phyloP scores from a whole-genome alignment of 2,113 vertebrate genomes.

The Gambusia affinis region DNA sequence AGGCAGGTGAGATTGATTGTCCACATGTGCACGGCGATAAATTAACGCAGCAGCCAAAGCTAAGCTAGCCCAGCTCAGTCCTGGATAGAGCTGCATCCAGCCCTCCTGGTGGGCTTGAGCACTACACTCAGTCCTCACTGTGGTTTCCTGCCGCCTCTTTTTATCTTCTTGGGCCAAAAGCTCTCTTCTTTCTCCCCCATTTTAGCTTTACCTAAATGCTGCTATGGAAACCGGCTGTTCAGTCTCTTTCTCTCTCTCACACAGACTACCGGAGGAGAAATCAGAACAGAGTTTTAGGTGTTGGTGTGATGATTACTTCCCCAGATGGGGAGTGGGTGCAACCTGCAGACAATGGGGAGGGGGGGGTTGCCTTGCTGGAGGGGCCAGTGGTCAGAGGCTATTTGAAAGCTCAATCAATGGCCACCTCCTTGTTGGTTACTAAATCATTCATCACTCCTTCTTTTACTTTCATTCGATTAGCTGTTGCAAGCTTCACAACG shows the following conservation, averaged over 20 bases:
- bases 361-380: slow-evolving; percentile 74
- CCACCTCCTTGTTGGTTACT: slow-evolving; percentile 83
- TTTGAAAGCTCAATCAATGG: slow-evolving; percentile 89
- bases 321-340: slow-evolving; percentile 75
- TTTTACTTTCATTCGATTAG: slow-evolving; percentile 86
- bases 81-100: slow-evolving; percentile 32
- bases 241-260: slow-evolving; percentile 46
- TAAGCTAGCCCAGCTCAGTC: slow-evolving; percentile 56
- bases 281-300: slow-evolving; percentile 75
- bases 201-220: slow-evolving; percentile 72
- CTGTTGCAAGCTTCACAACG: slow-evolving; percentile 68
- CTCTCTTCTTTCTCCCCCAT: slow-evolving; percentile 52
- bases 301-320: slow-evolving; percentile 83
- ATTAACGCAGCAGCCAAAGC: slow-evolving; percentile 70
- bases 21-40: slow-evolving; percentile 50
- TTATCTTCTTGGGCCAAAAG: slow-evolving; percentile 58
- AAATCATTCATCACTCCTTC: slow-evolving; percentile 90
- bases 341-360: slow-evolving; percentile 43
- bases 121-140: slow-evolving; percentile 15
- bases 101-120: slow-evolving; percentile 42
- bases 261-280: slow-evolving; percentile 61
- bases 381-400: slow-evolving; percentile 79
- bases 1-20: slow-evolving; percentile 68
- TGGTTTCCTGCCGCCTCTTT: slow-evolving; percentile 28
- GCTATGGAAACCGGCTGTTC: slow-evolving; percentile 71